Percentiles rank a stretch among this genome's conserved stretches.
Conservation (phyloP, 2,888 invertebrate species). For the Noctuana brunneofusca region DNA sequence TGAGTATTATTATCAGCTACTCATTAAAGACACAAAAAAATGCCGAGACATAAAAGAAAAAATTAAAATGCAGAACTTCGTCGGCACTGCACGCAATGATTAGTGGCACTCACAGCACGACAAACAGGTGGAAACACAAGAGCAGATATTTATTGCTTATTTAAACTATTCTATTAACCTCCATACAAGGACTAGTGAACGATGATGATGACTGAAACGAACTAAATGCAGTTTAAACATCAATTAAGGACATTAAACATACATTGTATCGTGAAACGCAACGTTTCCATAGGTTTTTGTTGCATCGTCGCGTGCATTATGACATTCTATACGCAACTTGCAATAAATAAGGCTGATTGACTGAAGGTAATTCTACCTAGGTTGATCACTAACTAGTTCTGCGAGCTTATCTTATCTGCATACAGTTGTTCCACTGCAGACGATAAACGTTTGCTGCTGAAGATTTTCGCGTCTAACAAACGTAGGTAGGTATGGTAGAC, state of each 20-base stretch:
- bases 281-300: constrained; percentile 27
- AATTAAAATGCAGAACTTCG: background rate
- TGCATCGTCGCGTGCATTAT: constrained; percentile 24
- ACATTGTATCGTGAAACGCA: constrained; percentile 19
- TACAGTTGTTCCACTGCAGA: background rate
- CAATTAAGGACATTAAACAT: constrained; percentile 32
- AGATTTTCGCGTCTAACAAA: background rate
- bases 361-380: background rate
- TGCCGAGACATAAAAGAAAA: background rate
- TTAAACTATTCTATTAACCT: constrained; percentile 27
- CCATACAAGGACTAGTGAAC: constrained; percentile 29
- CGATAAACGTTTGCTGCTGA: background rate
- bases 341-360: constrained; percentile 21
- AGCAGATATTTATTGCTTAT: constrained; percentile 27
- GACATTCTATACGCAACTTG: constrained; percentile 26
- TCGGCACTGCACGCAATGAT: constrained; percentile 1
- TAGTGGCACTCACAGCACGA: background rate
- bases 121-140: background rate
- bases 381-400: background rate
- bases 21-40: too few species aligned
- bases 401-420: background rate
- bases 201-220: constrained; percentile 29
- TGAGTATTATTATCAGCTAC: too few species aligned
- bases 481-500: too few species aligned
- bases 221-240: constrained; percentile 31